Evolutionary conservation across 2,113 vertebrate genomes (phyloP), one percentile per base, ranked within the genome.

Genomic region (Bothrops jararaca): DNA sequence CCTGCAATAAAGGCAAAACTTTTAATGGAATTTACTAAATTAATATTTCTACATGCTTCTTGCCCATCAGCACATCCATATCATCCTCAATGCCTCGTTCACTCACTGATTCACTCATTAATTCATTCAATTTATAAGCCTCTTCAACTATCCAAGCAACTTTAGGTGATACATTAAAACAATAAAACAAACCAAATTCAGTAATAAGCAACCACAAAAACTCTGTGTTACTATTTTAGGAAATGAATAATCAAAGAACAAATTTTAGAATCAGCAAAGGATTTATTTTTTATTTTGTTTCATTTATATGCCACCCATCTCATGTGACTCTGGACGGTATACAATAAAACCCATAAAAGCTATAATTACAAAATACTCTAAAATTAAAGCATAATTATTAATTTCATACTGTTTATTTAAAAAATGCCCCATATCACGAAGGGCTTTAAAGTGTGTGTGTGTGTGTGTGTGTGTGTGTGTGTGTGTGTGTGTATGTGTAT

Each of bases 1-100:
- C 93, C 98, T 99, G 96, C 85, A 60, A 57, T 69, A 48, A 34
- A 88, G 74, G 92, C 90, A 54, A 89, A 80, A 22, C 29, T 53
- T 69, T 15, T 48, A 48, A 85, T 24, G 29, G 22, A 90, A 53
- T 93, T 90, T 39, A 60, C 23, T 89, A 12, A 39, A 29, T 24
- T 74, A 85, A 23, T 7, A 85, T 50, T 23, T 23, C 39, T 64
- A 15, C 6, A 39, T 39, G 9, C 45, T 90, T 57, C 13, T 34
- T 34, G 13, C 7, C 29, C n/a, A 60, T 23, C 22, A 23, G 10
- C 34, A 22, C 34, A 80, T 80, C 34, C 60, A 87, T 48, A 45
- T 50, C 86, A 86, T 3, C 12, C 29, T 42, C n/a, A 5, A 34
- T 26, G 23, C 34, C 80, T 92, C 64, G 6, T 60, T 11, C 4